phyloP scores from a whole-genome alignment of 1,140 invertebrate genomes.

The Caenorhabditis tropicalis region DNA sequence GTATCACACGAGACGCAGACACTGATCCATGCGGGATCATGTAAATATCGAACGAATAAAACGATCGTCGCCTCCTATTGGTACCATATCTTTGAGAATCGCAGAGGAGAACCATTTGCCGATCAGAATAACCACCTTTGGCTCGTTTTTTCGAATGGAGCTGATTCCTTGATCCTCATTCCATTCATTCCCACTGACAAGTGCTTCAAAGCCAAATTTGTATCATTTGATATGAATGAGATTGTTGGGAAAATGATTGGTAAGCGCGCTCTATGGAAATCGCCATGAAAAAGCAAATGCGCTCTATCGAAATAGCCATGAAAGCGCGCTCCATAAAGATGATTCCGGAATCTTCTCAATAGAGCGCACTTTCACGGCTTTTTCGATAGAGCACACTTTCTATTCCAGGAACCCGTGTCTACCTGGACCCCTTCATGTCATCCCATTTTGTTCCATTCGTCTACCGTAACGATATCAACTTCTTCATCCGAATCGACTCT shows the following conservation, averaged over 20 bases:
- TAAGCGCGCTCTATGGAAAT: neutral
- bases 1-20: neutral
- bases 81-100: conserved; percentile 26
- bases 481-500: conserved; percentile 1
- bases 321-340: too few species aligned
- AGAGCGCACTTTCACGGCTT: too few species aligned
- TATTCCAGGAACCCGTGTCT: neutral
- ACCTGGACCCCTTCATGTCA: neutral
- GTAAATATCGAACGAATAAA: neutral
- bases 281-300: too few species aligned
- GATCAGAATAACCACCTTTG: neutral
- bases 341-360: too few species aligned
- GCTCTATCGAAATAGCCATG: too few species aligned
- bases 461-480: neutral
- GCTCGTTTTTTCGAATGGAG: conserved; percentile 5
- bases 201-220: neutral
- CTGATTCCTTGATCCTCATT: neutral
- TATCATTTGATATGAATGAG: conserved; percentile 20
- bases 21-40: neutral
- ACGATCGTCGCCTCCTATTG: conserved; percentile 20
- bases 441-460: neutral
- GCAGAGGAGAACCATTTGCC: neutral
- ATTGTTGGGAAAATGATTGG: neutral
- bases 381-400: neutral
- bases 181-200: neutral